A percentile compares a stretch with the other conserved stretches of the same genome.
These are phyloP conservation scores for Artemia sinica DNA, from an alignment of 2,888 invertebrate genomes.

Conservation along the genomic window DNA sequence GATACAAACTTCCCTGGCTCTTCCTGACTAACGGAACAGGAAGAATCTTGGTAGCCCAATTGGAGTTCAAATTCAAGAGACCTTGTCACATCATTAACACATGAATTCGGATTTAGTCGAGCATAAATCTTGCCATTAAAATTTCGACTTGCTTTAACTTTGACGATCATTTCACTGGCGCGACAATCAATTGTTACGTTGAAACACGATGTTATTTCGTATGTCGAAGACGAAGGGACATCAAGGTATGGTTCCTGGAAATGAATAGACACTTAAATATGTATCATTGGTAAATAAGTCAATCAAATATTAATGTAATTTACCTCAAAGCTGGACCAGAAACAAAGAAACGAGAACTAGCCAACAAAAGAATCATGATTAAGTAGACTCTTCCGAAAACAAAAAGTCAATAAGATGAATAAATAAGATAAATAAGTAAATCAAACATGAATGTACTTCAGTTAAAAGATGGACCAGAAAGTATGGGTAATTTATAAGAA, in stretches of 20 bases:
- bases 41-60: slow-evolving; percentile 33
- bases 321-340: too few relatives aligned
- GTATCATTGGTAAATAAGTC: not conserved
- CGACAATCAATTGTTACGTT: slow-evolving; percentile 34
- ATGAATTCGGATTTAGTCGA: slow-evolving; percentile 34
- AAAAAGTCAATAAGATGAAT: too few relatives aligned
- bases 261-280: not conserved
- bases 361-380: too few relatives aligned
- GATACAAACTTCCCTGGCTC: slow-evolving; percentile 32
- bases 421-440: too few relatives aligned
- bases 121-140: slow-evolving; percentile 37
- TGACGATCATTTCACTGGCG: slow-evolving; percentile 34
- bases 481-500: too few relatives aligned
- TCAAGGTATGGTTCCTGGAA: slow-evolving; percentile 33
- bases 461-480: too few relatives aligned
- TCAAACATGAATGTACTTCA: too few relatives aligned
- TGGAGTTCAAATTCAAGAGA: slow-evolving; percentile 33
- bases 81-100: slow-evolving; percentile 33
- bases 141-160: slow-evolving; percentile 32
- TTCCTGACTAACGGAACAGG: slow-evolving; percentile 34
- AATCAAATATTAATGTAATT: too few relatives aligned
- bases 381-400: too few relatives aligned
- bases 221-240: slow-evolving; percentile 31
- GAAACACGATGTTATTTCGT: slow-evolving; percentile 34
- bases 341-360: too few relatives aligned